A percentile compares a stretch with the other conserved stretches of the same genome.
Conservation (phyloP, 2,888 invertebrate species). For the Pomacea canaliculata region DNA sequence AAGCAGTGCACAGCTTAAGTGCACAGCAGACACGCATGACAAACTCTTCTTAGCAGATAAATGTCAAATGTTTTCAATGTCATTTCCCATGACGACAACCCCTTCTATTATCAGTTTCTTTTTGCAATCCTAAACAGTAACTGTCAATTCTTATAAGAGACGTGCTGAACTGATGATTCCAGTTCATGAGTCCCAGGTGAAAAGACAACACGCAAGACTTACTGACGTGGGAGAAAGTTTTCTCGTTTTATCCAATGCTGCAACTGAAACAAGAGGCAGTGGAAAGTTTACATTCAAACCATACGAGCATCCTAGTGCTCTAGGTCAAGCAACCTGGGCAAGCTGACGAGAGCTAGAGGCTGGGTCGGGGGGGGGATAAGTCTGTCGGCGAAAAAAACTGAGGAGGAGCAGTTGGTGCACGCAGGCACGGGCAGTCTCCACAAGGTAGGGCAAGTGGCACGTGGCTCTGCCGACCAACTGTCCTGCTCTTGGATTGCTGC, state of each 20-base stretch:
- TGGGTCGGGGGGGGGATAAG: slow-evolving; percentile 1
- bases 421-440: slow-evolving; percentile 4
- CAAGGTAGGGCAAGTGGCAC: background rate
- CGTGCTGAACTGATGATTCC: slow-evolving; percentile 21
- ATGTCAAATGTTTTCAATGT: background rate
- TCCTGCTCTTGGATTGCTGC: slow-evolving; percentile 7
- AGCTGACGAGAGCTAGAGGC: slow-evolving; percentile 12
- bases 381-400: slow-evolving; percentile 16
- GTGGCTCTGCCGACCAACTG: slow-evolving; percentile 19
- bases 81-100: background rate
- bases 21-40: background rate
- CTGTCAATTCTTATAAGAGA: slow-evolving; percentile 18
- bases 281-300: slow-evolving; percentile 21
- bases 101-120: background rate
- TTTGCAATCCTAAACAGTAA: background rate
- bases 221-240: background rate
- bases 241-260: slow-evolving; percentile 3
- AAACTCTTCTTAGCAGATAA: background rate
- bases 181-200: slow-evolving; percentile 27
- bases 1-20: background rate
- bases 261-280: slow-evolving; percentile 23
- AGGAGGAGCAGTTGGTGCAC: slow-evolving; percentile 23
- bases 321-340: slow-evolving; percentile 12
- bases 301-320: slow-evolving; percentile 16
- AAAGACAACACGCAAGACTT: slow-evolving; percentile 19